Evolutionary conservation across 2,113 vertebrate species (phyloP).

Genomic region (Festucalex cinctus): DNA sequence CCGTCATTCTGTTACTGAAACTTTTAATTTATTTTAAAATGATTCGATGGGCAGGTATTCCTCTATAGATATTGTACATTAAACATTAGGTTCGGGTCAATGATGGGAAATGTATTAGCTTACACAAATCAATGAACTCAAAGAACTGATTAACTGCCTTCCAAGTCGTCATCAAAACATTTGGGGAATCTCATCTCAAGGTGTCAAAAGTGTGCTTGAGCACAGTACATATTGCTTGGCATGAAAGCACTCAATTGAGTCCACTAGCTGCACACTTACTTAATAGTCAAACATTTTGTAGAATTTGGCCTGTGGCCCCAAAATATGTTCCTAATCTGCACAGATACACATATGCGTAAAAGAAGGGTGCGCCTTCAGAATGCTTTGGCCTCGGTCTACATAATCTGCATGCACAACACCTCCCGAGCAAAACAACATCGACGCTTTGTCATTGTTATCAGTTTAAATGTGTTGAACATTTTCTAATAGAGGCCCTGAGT

Average conservation of each 20-base stretch:
- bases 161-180: no score
- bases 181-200: no score
- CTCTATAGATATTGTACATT: neutral
- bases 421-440: neutral
- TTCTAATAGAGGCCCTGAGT: constrained; percentile 1
- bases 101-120: neutral
- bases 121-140: neutral
- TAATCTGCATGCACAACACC: constrained; percentile 3
- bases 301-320: neutral
- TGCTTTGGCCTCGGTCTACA: neutral
- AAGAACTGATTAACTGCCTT: no score
- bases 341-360: neutral
- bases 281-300: neutral
- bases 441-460: constrained; percentile 3
- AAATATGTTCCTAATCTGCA: neutral
- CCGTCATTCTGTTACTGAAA: constrained; percentile 8
- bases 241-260: no score
- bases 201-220: no score
- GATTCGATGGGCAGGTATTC: neutral
- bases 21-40: neutral
- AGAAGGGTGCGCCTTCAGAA: neutral
- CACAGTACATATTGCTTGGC: no score
- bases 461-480: constrained; percentile 13
- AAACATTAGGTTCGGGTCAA: neutral
- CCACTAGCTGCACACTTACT: neutral